Percentiles rank a stretch among this genome's conserved stretches.
Evolutionary conservation across 2,113 vertebrate species (phyloP).

Genomic region (Eonycteris spelaea): DNA sequence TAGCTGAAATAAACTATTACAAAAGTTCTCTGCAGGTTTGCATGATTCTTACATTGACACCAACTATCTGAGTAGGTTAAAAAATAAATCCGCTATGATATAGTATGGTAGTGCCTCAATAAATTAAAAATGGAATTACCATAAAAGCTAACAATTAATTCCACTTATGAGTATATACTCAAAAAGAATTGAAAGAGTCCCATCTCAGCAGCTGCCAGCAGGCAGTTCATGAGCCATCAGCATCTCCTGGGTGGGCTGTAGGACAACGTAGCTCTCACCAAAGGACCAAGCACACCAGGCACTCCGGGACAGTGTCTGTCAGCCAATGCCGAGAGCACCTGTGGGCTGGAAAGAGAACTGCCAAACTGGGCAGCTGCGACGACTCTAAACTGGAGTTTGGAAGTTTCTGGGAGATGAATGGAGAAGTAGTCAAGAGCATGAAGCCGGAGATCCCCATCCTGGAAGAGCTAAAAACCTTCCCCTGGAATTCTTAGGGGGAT

Average conservation of each 20-base stretch:
- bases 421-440: slow-evolving; percentile 81
- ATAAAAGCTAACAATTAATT: not conserved
- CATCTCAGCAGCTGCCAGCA: not conserved
- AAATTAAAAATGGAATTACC: not conserved
- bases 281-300: not conserved
- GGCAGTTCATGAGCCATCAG: slow-evolving; percentile 55
- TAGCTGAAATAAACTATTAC: not conserved
- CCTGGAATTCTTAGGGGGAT: not conserved
- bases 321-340: slow-evolving; percentile 77
- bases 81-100: not conserved
- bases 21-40: not conserved
- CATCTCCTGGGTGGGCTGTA: not conserved
- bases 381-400: slow-evolving; percentile 83
- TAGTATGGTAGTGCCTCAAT: not conserved
- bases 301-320: slow-evolving; percentile 69
- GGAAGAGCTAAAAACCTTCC: slow-evolving; percentile 23
- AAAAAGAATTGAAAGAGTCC: not conserved
- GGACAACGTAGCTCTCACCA: not conserved
- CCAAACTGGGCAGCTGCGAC: slow-evolving; percentile 78
- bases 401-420: slow-evolving; percentile 85
- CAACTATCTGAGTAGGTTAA: not conserved
- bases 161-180: not conserved
- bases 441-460: slow-evolving; percentile 57
- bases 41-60: not conserved
- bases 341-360: slow-evolving; percentile 82